These are phyloP conservation scores for Strongylocentrotus purpuratus DNA, from an alignment of 35 echinoderm and acorn worm species.

Conservation along the genomic window DNA sequence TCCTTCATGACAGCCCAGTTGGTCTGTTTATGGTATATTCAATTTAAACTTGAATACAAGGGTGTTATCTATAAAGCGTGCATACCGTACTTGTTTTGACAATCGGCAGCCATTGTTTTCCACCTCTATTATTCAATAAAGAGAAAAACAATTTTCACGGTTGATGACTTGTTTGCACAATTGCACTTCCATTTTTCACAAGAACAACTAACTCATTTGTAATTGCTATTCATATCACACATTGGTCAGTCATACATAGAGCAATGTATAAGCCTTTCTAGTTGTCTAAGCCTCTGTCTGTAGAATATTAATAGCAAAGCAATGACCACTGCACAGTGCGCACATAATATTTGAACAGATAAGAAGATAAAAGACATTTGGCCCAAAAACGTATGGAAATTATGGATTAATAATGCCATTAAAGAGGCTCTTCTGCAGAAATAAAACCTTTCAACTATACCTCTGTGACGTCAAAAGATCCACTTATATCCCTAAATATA, in stretches of 20 bases:
- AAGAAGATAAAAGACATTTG: neutral
- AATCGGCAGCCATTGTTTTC: no score
- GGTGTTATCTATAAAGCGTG: neutral
- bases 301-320: neutral
- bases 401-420: conserved; percentile 19
- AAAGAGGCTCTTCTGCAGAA: neutral
- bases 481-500: neutral
- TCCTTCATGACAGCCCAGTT: no score
- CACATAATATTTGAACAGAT: neutral
- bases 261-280: no score
- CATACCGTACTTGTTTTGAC: no score
- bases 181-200: no score
- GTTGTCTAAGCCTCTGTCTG: neutral
- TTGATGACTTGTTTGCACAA: no score
- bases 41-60: neutral
- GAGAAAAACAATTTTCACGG: no score
- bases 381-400: neutral
- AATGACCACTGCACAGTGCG: neutral
- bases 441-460: neutral
- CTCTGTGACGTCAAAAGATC: neutral
- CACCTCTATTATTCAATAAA: no score
- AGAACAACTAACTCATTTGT: no score
- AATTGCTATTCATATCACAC: no score
- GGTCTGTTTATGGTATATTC: no score
- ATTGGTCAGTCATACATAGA: no score